Evolutionary conservation across 2,113 vertebrate genomes (phyloP).

Genomic region (Cavia aperea): DNA sequence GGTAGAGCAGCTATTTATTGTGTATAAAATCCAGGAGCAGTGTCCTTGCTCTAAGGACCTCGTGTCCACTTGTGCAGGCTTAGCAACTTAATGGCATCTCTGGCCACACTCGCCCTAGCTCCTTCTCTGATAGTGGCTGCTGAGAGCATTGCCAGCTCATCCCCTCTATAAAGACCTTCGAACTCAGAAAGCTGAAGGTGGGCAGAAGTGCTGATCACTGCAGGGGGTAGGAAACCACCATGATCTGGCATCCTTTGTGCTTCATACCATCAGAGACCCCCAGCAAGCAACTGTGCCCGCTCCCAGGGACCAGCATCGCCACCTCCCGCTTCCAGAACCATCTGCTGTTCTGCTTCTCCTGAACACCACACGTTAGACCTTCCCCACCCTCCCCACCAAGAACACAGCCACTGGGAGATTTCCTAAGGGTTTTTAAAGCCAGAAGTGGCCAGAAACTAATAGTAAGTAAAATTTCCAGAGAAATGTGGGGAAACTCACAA

Average conservation of each 20-base stretch:
- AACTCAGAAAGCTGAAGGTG: not conserved
- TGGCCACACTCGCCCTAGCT: not conserved
- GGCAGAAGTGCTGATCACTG: not conserved
- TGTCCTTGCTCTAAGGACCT: not conserved
- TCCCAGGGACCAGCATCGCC: rapidly evolving
- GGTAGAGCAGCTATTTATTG: not conserved
- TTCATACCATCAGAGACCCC: not conserved
- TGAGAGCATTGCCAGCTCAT: not conserved
- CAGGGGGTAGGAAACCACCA: not conserved
- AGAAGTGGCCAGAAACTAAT: not conserved
- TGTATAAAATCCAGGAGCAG: not conserved
- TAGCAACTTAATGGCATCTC: not conserved
- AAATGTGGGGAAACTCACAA: not conserved
- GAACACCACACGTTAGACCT: not conserved
- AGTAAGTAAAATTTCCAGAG: constrained; percentile 17
- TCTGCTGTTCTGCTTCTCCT: not conserved
- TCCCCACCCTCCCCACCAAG: not conserved
- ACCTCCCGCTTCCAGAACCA: not conserved
- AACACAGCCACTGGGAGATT: not conserved
- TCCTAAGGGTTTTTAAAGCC: not conserved
- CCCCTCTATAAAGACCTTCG: not conserved
- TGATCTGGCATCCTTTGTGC: not conserved
- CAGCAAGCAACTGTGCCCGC: not conserved
- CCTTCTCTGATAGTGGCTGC: not conserved
- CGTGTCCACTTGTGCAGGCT: not conserved